Conservation (phyloP, 2,888 invertebrate species). For the Sminthurides aquaticus region DNA sequence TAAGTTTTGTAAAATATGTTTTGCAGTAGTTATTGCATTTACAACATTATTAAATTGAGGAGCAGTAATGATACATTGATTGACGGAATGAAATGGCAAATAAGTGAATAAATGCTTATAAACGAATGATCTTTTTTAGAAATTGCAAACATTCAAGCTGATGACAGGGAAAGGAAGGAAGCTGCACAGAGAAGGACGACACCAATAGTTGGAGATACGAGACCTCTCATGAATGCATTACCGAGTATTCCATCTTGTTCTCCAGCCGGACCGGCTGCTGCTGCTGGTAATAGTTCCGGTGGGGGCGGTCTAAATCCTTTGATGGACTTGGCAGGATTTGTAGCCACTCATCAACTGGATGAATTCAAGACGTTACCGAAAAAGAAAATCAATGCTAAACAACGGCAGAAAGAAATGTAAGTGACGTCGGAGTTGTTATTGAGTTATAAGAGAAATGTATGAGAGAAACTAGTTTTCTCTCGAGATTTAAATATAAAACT, state of each 20-base stretch:
- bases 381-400: conserved; percentile 14
- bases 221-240: conserved; percentile 16
- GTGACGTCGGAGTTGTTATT: conserved; percentile 7
- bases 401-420: conserved; percentile 20
- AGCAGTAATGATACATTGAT: too few relatives aligned
- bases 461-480: too few relatives aligned
- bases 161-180: conserved; percentile 13
- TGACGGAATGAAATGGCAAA: neutral
- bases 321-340: conserved; percentile 13
- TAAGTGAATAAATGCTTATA: neutral
- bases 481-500: too few relatives aligned
- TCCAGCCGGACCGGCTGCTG: neutral
- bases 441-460: too few relatives aligned
- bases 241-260: neutral
- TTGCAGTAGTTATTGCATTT: too few relatives aligned
- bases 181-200: conserved; percentile 9
- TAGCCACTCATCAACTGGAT: conserved; percentile 10
- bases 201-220: conserved; percentile 22
- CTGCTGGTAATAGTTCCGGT: neutral
- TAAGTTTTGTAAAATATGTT: conserved; percentile 11
- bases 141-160: conserved; percentile 14
- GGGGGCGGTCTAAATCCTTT: conserved; percentile 2
- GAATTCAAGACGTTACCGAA: conserved; percentile 13
- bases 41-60: too few relatives aligned
- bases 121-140: conserved; percentile 8